These are phyloP conservation scores for Apis dorsata DNA, from an alignment of 1,140 invertebrate species.

Conservation along the genomic window DNA sequence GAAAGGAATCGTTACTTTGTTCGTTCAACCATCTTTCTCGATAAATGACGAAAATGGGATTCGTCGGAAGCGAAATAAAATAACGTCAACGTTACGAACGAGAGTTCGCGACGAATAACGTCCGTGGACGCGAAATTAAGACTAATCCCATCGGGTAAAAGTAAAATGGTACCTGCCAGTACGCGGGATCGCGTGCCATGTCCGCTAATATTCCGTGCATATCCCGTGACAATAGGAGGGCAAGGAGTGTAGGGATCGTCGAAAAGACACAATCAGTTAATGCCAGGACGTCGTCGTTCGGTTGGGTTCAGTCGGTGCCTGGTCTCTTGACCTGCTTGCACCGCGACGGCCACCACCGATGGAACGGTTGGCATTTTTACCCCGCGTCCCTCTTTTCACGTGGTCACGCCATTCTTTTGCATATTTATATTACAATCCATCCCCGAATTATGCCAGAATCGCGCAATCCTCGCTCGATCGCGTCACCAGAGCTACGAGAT, in stretches of 20 bases:
- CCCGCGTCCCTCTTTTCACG: background rate
- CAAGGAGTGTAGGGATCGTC: conserved; percentile 41
- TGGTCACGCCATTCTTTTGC: background rate
- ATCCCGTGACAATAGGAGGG: conserved; percentile 76
- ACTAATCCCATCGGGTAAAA: conserved; percentile 33
- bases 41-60: background rate
- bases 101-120: background rate
- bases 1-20: no score
- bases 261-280: conserved; percentile 70
- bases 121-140: background rate
- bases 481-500: background rate
- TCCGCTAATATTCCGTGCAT: conserved; percentile 71
- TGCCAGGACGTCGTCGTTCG: conserved; percentile 35
- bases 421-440: background rate
- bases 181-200: conserved; percentile 76
- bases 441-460: background rate
- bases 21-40: no score
- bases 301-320: conserved; percentile 66
- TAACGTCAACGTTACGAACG: background rate
- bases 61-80: background rate
- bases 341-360: conserved; percentile 10
- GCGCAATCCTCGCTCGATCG: background rate
- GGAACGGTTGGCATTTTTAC: conserved; percentile 30
- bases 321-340: conserved; percentile 69
- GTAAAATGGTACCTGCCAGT: conserved; percentile 66